Conservation (phyloP, 2,888 invertebrate species). For the Plemyria rubiginata region DNA sequence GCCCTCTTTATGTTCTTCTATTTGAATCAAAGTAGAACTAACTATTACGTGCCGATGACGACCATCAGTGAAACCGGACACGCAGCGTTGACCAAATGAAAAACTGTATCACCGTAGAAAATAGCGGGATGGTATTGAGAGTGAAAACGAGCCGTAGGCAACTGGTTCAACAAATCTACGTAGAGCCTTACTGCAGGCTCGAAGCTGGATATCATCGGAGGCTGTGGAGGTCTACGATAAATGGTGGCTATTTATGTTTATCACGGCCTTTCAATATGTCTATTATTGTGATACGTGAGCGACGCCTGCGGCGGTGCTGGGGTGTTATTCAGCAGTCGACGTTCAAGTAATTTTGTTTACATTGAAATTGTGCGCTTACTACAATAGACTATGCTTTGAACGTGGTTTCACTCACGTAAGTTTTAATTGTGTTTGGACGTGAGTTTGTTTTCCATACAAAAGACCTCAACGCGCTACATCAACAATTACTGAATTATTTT, state of each 20-base stretch:
- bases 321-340: constrained; percentile 58
- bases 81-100: constrained; percentile 63
- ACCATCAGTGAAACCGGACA: constrained; percentile 69
- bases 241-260: constrained; percentile 54
- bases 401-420: constrained; percentile 1
- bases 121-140: constrained; percentile 76
- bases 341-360: constrained; percentile 62
- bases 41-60: constrained; percentile 37
- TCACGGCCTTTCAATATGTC: constrained; percentile 63
- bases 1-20: neutral
- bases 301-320: constrained; percentile 58
- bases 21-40: constrained; percentile 1
- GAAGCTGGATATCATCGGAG: constrained; percentile 8
- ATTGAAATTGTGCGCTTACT: constrained; percentile 52
- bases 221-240: constrained; percentile 38
- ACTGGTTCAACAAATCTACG: constrained; percentile 53
- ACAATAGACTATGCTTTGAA: constrained; percentile 14
- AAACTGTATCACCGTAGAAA: constrained; percentile 78
- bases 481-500: neutral
- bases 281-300: constrained; percentile 62
- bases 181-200: constrained; percentile 47
- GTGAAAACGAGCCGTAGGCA: constrained; percentile 70
- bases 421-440: neutral
- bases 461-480: constrained; percentile 25
- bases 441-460: constrained; percentile 5